Evolutionary conservation across 2,113 vertebrate genomes (phyloP).

Genomic region (Elaphurus davidianus): DNA sequence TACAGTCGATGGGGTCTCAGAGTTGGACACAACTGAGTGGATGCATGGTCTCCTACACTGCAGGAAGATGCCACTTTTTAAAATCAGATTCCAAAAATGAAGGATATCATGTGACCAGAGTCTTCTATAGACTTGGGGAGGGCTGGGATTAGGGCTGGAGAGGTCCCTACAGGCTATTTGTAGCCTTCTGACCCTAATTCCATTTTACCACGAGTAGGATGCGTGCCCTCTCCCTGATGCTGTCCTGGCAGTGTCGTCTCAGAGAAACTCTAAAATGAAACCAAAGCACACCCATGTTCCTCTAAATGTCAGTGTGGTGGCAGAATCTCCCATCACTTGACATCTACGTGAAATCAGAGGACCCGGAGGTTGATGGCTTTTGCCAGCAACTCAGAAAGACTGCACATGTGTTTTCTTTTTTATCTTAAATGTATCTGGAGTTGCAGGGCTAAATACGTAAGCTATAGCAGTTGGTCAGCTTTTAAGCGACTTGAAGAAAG

Average conservation of each 20-base stretch:
- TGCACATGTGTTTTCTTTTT: conserved; percentile 81
- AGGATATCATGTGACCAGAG: background rate
- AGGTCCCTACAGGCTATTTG: background rate
- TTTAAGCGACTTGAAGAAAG: conserved; percentile 96
- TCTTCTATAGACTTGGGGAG: background rate
- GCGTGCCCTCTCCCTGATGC: background rate
- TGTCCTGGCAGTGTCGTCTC: background rate
- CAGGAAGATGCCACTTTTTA: background rate
- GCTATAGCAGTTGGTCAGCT: conserved; percentile 93
- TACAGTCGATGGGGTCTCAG: background rate
- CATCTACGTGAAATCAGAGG: conserved; percentile 15
- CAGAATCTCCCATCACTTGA: background rate
- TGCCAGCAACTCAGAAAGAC: conserved; percentile 84
- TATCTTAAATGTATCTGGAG: conserved; percentile 90
- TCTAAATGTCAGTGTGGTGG: background rate
- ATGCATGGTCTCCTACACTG: background rate
- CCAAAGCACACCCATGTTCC: background rate
- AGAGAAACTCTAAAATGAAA: conserved; percentile 25
- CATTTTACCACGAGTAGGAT: background rate
- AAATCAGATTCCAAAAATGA: background rate
- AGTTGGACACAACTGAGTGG: background rate
- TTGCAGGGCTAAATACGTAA: conserved; percentile 91
- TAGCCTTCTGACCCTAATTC: background rate
- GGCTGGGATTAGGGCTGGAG: background rate
- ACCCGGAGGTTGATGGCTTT: conserved; percentile 43